Evolutionary conservation across 2,797 vertebrate species (phyloP).

Genomic region (Coilia nasus): DNA sequence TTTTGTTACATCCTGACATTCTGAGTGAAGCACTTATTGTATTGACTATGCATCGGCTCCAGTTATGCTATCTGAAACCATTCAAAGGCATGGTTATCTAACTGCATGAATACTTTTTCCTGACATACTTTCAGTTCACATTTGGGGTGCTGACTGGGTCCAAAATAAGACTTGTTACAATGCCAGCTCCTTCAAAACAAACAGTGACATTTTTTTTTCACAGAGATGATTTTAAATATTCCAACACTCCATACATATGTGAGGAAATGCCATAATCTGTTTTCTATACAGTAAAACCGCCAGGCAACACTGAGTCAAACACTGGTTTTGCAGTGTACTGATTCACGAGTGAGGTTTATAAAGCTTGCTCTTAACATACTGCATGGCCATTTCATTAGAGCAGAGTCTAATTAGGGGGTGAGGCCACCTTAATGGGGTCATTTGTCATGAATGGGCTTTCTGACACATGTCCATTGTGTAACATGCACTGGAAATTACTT

Average conservation of each 20-base stretch:
- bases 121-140: neutral
- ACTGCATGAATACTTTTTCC: neutral
- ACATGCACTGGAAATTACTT: slow-evolving; percentile 54
- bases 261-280: too few species aligned
- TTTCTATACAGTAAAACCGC: neutral
- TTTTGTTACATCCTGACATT: too few species aligned
- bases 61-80: neutral
- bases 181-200: neutral
- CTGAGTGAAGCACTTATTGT: neutral
- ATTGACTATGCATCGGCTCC: neutral
- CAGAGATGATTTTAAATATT: neutral
- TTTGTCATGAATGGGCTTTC: slow-evolving; percentile 56
- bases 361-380: slow-evolving; percentile 41
- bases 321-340: neutral
- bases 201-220: neutral
- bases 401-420: slow-evolving; percentile 56
- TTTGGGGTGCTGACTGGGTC: neutral
- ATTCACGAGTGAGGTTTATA: neutral
- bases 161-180: neutral
- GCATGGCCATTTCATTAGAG: slow-evolving; percentile 58
- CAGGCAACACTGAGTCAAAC: neutral
- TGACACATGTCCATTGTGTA: slow-evolving; percentile 54
- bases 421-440: slow-evolving; percentile 64
- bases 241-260: neutral
- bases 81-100: neutral